phyloP scores from a whole-genome alignment of 2,888 invertebrate species.

The Epicampocera succincta region DNA sequence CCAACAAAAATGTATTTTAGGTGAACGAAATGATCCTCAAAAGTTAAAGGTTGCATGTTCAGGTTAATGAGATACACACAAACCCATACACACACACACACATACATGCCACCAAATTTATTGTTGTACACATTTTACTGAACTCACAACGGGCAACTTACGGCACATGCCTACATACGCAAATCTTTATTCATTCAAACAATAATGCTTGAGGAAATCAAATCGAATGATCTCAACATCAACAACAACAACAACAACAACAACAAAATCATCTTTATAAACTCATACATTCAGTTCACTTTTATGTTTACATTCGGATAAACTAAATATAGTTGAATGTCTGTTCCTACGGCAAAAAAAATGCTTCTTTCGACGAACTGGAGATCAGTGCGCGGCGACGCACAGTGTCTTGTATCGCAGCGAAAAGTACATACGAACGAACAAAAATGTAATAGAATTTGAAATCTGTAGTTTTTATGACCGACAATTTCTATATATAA shows the following conservation, averaged over 20 bases:
- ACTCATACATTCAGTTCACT: not conserved
- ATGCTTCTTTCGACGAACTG: slow-evolving; percentile 22
- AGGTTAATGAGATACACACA: slow-evolving; percentile 43
- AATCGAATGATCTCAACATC: slow-evolving; percentile 10
- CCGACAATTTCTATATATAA: too few relatives aligned
- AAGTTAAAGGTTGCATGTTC: slow-evolving; percentile 57
- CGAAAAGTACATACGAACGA: too few relatives aligned
- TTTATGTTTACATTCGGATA: not conserved
- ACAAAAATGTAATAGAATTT: too few relatives aligned
- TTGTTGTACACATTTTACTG: too few relatives aligned
- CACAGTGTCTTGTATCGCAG: too few relatives aligned
- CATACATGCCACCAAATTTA: too few relatives aligned
- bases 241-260: too few relatives aligned
- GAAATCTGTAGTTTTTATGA: too few relatives aligned
- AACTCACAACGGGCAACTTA: too few relatives aligned
- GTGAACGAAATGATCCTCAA: slow-evolving; percentile 23
- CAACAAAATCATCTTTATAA: slow-evolving; percentile 2
- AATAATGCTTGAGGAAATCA: slow-evolving; percentile 43
- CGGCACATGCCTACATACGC: too few relatives aligned
- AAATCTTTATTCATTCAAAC: not conserved
- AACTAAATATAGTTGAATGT: not conserved
- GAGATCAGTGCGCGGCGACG: not conserved
- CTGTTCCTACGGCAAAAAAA: not conserved
- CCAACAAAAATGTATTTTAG: slow-evolving; percentile 32
- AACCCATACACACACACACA: not conserved